Base-by-base conservation (phyloP, 2,113 vertebrate species). In the Fregata magnificens region DNA sequence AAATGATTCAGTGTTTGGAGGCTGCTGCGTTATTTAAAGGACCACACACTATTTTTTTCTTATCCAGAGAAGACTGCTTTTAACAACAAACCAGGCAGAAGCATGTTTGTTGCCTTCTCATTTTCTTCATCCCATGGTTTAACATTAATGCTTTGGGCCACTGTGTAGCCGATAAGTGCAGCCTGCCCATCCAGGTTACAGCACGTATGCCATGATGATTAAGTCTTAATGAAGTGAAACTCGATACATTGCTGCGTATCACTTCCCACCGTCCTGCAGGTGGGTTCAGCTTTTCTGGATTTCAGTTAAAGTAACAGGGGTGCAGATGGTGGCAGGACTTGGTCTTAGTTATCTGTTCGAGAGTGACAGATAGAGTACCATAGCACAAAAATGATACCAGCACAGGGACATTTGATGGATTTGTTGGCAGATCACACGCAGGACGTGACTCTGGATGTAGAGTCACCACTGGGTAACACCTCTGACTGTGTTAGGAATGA, bases 1-100 rank as follows among this genome's bases (percentile, higher is more conserved):
- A 95, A 91, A 94, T 40, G 63, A 63, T 59, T 88, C 94, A 28
- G 42, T 69, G 70, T 81, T 71, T 28, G 87, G 76, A 84, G 42
- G 31, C 40, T 89, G 49, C 79, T 82, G 82, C 2, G 4, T 86
- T 82, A 91, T 92, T 94, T 96, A 91, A 96, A 97, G 96, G 62
- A 80, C 78, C 83, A 95, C 38, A 55, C 16, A 7, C 70, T 40
- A 6, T 73, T 86, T 84, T 92, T 56, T 81, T n/a, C 26, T 91
- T 69, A 42, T 24, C 36, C 40, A n/a, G 22, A 44, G 36, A 83
- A 78, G 47, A 40, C 19, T 78, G 44, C 18, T 81, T 94, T 82
- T 74, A 83, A 55, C 32, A 63, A 36, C 42, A 74, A 78, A 74
- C 18, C 20, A 38, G 65, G 50, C 28, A 89, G 29, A 81, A 49